A percentile compares a stretch with the other conserved stretches of the same genome.
These are phyloP conservation scores for Aphidius gifuensis DNA, from an alignment of 1,140 invertebrate genomes.

Conservation along the genomic window DNA sequence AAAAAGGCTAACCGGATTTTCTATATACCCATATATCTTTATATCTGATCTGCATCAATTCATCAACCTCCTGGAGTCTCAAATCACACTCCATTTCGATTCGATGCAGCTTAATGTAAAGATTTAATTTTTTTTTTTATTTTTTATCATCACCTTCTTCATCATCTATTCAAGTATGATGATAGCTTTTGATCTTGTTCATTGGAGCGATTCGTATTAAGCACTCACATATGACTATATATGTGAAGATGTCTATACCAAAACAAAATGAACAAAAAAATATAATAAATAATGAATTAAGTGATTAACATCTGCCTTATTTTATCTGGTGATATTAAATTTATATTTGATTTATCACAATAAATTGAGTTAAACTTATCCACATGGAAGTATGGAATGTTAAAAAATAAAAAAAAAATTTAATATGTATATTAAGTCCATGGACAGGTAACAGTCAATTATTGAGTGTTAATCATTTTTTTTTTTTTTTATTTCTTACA, in stretches of 20 bases:
- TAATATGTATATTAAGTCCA: too few species aligned
- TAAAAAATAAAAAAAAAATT: too few species aligned
- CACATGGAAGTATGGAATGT: too few species aligned
- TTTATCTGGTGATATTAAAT: too few species aligned
- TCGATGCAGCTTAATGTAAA: slow-evolving; percentile 10
- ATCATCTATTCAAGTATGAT: slow-evolving; percentile 11
- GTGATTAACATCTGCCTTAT: too few species aligned
- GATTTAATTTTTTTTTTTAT: slow-evolving; percentile 9
- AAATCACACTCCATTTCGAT: slow-evolving; percentile 13
- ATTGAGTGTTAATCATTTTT: too few species aligned
- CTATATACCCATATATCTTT: slow-evolving; percentile 10
- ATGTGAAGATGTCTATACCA: neutral
- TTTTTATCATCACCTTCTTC: slow-evolving; percentile 10
- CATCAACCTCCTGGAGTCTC: slow-evolving; percentile 10
- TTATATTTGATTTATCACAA: too few species aligned
- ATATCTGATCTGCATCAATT: slow-evolving; percentile 14
- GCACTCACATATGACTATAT: neutral
- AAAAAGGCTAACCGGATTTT: slow-evolving; percentile 15
- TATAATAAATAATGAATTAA: too few species aligned
- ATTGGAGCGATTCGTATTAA: neutral
- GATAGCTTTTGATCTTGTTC: neutral
- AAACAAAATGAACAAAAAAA: slow-evolving; percentile 2
- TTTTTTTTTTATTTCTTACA: too few species aligned
- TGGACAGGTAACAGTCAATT: too few species aligned
- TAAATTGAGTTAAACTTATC: too few species aligned